Percentiles rank a stretch among this genome's conserved stretches.
phyloP scores from a whole-genome alignment of 2,113 vertebrate genomes.

The Vanacampus margaritifer region DNA sequence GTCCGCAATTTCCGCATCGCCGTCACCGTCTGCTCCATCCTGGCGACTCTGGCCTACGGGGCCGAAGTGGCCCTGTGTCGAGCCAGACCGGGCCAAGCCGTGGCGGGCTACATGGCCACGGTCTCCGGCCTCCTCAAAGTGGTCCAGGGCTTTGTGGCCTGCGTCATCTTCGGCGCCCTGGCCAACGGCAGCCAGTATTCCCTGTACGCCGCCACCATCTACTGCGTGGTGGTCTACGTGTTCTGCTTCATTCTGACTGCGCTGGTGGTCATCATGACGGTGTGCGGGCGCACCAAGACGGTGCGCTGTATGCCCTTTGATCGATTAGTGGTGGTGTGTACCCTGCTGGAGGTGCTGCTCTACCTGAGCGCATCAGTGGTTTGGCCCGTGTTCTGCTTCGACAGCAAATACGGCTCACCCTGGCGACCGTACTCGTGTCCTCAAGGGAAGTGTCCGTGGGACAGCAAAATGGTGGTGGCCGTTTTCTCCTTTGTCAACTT shows the following conservation, averaged over 20 bases:
- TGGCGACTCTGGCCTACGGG: conserved; percentile 73
- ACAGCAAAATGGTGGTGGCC: conserved; percentile 86
- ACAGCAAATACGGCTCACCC: conserved; percentile 83
- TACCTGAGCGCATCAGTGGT: conserved; percentile 85
- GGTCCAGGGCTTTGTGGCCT: conserved; percentile 86
- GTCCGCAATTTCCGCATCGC: conserved; percentile 83
- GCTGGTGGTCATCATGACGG: conserved; percentile 77
- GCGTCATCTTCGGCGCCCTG: conserved; percentile 85
- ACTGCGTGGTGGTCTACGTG: conserved; percentile 85
- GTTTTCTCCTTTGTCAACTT: conserved; percentile 88
- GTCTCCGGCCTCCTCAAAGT: conserved; percentile 88
- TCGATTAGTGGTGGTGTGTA: conserved; percentile 80
- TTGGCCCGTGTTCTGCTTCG: conserved; percentile 92
- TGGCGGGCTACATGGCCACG: conserved; percentile 89
- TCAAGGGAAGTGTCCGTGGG: conserved; percentile 84
- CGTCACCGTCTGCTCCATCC: conserved; percentile 80
- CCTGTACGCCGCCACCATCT: conserved; percentile 78
- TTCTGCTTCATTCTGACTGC: conserved; percentile 81
- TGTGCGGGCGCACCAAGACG: conserved; percentile 73
- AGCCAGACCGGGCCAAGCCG: conserved; percentile 77
- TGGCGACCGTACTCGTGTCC: conserved; percentile 74
- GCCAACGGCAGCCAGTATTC: conserved; percentile 78
- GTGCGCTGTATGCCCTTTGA: conserved; percentile 79
- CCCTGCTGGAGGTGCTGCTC: conserved; percentile 82
- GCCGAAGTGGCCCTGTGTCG: conserved; percentile 81